Conservation (phyloP, 2,888 invertebrate species). For the Podotricha telesiphe region DNA sequence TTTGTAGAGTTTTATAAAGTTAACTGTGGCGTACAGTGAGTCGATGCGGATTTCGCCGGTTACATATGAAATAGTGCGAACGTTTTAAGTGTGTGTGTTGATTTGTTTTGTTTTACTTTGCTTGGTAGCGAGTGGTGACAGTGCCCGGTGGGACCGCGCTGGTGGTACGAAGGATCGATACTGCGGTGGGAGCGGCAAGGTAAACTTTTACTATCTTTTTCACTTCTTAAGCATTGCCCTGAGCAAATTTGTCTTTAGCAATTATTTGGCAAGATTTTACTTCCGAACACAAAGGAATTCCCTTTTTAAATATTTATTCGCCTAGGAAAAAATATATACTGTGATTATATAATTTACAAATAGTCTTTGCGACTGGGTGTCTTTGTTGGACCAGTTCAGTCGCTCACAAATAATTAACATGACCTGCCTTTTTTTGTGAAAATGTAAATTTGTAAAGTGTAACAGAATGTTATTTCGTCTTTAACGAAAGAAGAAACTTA, state of each 20-base stretch:
- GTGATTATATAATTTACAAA: conserved; percentile 7
- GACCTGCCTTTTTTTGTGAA: neutral
- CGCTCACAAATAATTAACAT: conserved; percentile 1
- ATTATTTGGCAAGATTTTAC: neutral
- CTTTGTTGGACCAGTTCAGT: conserved; percentile 11
- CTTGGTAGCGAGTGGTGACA: conserved; percentile 66
- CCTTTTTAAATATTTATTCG: neutral
- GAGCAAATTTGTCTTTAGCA: neutral
- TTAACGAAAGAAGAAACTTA: too few species aligned
- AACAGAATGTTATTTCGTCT: too few species aligned
- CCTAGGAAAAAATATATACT: neutral
- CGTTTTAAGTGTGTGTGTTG: conserved; percentile 71
- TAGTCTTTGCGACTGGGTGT: conserved; percentile 5
- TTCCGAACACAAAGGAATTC: too few species aligned
- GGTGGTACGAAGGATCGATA: conserved; percentile 78
- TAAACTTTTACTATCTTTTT: conserved; percentile 60
- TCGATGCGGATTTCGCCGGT: conserved; percentile 68
- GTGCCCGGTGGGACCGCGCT: conserved; percentile 65
- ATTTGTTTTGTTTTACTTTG: conserved; percentile 77
- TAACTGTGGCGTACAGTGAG: conserved; percentile 66
- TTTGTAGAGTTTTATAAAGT: conserved; percentile 66
- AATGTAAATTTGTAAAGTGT: neutral
- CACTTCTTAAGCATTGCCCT: conserved; percentile 24
- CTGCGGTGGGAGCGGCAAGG: conserved; percentile 79
- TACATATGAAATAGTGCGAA: conserved; percentile 63